Base-by-base conservation (phyloP, 2,113 vertebrate species). In the Colinus virginianus region DNA sequence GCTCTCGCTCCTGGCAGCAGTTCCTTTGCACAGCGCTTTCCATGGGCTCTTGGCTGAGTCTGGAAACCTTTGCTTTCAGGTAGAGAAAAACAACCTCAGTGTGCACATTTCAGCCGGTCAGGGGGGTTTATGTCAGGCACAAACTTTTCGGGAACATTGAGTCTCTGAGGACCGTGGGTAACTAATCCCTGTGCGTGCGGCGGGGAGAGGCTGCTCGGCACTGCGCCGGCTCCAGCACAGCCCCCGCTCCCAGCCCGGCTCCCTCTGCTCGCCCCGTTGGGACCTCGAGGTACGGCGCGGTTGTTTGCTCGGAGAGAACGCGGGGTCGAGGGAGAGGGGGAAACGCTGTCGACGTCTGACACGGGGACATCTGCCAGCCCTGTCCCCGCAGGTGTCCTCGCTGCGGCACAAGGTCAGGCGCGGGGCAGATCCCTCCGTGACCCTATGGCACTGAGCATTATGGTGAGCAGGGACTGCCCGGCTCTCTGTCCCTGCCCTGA, bases 101-200 rank as follows among this genome's bases (percentile, higher is more conserved):
- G 61, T 77, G 85, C 87, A 91, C 51, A 83, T 92, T 71, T 80
- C 87, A 87, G 71, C 53, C 2, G 7, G 32, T 78, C 1, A 1
- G 49, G 43, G 77, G 59, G 7, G 51, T 34, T 86, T 89, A 45
- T 61, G 63, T 79, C 53, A 48, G 76, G 78, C 76, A 91, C 89
- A 68, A 48, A 17, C 17, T 19, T 59, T 91, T 68, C 36, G 61
- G 71, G 93, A 96, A 93, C 89, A 83, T 85, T 83, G 51, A 89
- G 87, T 93, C 84, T 95, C 84, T 3, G 21, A 20, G 25, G 28
- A 78, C 28, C 8, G 23, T 43, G 38, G 0, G 82, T 85, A 94
- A 78, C 51, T 88, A 75, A 94, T 86, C 76, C 56, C 38, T 1
- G 25, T 28, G 61, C 19, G 61, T 17, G 25, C 61, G 1, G 46